phyloP scores from a whole-genome alignment of 2,113 vertebrate species.

The Colaptes auratus region DNA sequence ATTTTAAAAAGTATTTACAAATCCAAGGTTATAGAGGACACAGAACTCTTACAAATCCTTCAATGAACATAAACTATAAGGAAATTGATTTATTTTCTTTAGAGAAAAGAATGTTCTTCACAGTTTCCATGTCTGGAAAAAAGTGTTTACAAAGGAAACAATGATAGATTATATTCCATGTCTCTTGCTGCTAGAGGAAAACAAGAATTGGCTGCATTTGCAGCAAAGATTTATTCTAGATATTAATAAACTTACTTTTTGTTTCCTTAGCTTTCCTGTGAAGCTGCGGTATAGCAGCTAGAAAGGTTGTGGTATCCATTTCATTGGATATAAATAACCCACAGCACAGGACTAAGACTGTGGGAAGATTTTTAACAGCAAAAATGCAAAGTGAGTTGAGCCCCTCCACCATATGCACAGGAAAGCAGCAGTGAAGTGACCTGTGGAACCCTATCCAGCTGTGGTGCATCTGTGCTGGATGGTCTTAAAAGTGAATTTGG shows the following conservation, averaged over 20 bases:
- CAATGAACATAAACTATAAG: neutral
- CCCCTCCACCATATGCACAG: neutral
- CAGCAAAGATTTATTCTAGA: neutral
- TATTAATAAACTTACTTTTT: neutral
- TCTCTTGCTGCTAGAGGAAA: neutral
- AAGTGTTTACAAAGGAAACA: neutral
- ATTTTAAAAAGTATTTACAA: neutral
- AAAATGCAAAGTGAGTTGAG: neutral
- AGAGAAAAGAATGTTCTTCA: neutral
- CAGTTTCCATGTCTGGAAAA: neutral
- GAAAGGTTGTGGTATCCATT: neutral
- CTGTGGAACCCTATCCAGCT: accelerated
- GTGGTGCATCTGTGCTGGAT: accelerated
- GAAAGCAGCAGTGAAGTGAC: neutral
- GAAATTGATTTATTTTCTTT: neutral
- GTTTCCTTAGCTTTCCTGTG: neutral
- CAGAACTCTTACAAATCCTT: neutral
- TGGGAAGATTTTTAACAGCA: neutral
- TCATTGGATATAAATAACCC: neutral
- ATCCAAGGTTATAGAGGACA: neutral
- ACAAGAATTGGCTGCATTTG: neutral
- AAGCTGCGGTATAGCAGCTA: neutral
- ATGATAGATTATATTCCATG: neutral
- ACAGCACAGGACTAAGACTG: neutral
- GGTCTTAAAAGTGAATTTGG: neutral